Conservation (phyloP, 2,888 invertebrate genomes). For the Ethmia dodecea region DNA sequence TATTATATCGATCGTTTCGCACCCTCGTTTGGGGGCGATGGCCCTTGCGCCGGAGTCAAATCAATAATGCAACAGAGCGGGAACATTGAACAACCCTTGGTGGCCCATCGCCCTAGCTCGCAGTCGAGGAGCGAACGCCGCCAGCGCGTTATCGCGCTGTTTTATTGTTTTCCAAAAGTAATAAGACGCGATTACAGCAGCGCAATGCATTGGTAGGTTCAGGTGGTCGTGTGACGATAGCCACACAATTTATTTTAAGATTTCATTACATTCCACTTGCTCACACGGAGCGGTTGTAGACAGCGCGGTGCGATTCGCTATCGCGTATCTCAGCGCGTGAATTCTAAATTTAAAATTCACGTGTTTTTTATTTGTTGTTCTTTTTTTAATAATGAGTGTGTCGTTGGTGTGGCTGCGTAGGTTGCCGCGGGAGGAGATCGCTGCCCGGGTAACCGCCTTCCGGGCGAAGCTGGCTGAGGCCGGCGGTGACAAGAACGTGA, state of each 20-base stretch:
- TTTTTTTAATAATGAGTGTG: slow-evolving; percentile 51
- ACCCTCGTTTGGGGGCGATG: slow-evolving; percentile 42
- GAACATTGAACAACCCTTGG: no score
- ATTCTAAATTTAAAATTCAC: not conserved
- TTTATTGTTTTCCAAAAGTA: slow-evolving; percentile 71
- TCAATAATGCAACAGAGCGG: slow-evolving; percentile 52
- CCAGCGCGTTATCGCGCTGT: slow-evolving; percentile 55
- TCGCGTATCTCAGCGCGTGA: not conserved
- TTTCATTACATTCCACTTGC: slow-evolving; percentile 44
- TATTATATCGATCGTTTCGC: slow-evolving; percentile 28
- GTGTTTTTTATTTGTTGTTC: slow-evolving; percentile 14
- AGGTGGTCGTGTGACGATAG: slow-evolving; percentile 28
- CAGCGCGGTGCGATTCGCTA: no score
- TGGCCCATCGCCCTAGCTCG: no score
- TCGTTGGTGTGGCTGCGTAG: slow-evolving; percentile 79
- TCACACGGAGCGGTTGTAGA: slow-evolving; percentile 29
- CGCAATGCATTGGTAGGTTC: slow-evolving; percentile 70
- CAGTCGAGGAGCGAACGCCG: slow-evolving; percentile 37
- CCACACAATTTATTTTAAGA: slow-evolving; percentile 38
- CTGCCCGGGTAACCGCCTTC: slow-evolving; percentile 91
- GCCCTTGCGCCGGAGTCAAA: slow-evolving; percentile 64
- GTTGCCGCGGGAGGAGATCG: slow-evolving; percentile 90
- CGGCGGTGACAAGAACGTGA: slow-evolving; percentile 74
- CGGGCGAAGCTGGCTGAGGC: slow-evolving; percentile 89
- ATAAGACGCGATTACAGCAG: slow-evolving; percentile 51